Evolutionary conservation across 2,888 invertebrate species (phyloP).

Genomic region (Chamaedrilus cognettii): DNA sequence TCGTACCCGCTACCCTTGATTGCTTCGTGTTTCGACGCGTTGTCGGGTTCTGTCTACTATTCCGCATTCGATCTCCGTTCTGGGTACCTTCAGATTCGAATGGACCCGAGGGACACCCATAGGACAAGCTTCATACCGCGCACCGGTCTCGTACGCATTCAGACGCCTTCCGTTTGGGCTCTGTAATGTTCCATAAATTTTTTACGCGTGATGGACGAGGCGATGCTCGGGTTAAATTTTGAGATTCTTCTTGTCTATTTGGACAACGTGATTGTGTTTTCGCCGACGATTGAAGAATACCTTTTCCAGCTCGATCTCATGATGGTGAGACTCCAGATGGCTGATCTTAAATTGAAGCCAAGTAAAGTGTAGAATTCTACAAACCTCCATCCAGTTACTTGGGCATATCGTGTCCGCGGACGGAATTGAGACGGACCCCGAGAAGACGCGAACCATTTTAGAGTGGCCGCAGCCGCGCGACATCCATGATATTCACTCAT

Average conservation of each 20-base stretch:
- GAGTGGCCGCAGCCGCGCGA: too few species aligned
- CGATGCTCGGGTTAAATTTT: background rate
- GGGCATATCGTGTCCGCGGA: too few species aligned
- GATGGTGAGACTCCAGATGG: too few species aligned
- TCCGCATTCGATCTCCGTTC: conserved; percentile 1
- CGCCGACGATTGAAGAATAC: background rate
- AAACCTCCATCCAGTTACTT: too few species aligned
- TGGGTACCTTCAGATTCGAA: background rate
- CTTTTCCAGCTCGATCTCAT: too few species aligned
- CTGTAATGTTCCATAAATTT: too few species aligned
- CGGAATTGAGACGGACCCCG: too few species aligned
- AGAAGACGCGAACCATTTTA: too few species aligned
- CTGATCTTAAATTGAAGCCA: too few species aligned
- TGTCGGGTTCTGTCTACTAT: background rate
- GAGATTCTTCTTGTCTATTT: background rate
- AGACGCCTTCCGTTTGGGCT: background rate
- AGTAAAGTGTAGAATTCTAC: too few species aligned
- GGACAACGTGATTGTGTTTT: background rate
- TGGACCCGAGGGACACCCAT: background rate
- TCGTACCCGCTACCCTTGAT: background rate
- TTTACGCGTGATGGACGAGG: background rate
- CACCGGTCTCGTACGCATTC: background rate
- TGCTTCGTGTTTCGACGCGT: background rate
- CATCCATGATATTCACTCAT: too few species aligned
- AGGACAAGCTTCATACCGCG: background rate